Evolutionary conservation across 2,888 invertebrate species (phyloP), one percentile per base, ranked within the genome.

Genomic region (Scaptomyza cyrtandrae): DNA sequence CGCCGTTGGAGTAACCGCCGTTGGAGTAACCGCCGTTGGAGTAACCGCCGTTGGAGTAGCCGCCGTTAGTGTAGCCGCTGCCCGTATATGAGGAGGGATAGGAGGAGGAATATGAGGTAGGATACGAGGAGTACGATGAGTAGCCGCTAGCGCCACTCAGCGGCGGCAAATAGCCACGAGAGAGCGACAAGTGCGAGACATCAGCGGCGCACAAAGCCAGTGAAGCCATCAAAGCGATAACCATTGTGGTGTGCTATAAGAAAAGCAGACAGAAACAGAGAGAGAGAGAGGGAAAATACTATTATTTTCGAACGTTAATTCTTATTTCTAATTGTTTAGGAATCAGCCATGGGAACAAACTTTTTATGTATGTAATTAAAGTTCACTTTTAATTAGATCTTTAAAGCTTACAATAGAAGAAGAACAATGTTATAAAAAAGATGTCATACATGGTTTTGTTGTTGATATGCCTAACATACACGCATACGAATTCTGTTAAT

Each of bases 121-220:
- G 72, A 54, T 75, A 71, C 39, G 76, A 53, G 2, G 73, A 43
- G 45, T 68, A 68, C 14, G 68, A 7, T n/a, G 78, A 45, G 64
- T 71, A 73, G 46, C 70, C 58, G 41, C 58, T 27, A 0, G 66
- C 62, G 2, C 85, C 78, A 14, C 72, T 78, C 49, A 78, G 50
- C 0, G 90, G 88, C 13, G 90, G 90, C 74, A 90, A 71, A 48
- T 90, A 90, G 48, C 56, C 69, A 31, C 78, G 71, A 33, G 86
- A 72, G 16, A 90, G 74, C 29, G 80, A 62, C 55, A 90, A 61
- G 56, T 90, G 90, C 6, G 90, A 83, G 13, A 91, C 90, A 63
- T 91, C 91, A 2, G 78, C 90, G 11, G 63, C 68, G 31, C 81
- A 71, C 39, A 83, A 29, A 1, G 79, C 77, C 70, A 90, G 45